phyloP scores from a whole-genome alignment of 2,113 vertebrate genomes.

The Xiphorhynchus elegans region DNA sequence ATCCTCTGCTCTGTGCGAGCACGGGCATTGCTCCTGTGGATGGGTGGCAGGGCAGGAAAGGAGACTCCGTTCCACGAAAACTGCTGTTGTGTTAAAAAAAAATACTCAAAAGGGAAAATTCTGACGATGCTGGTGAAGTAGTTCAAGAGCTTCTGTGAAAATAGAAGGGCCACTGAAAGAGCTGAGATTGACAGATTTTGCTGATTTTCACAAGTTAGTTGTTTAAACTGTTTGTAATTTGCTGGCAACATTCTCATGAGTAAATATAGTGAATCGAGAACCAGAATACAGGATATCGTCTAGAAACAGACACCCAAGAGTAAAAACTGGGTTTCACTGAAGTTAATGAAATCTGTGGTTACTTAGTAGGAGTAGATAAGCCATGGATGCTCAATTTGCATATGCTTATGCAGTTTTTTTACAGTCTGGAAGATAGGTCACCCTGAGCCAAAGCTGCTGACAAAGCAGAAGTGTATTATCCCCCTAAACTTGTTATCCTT shows the following conservation, averaged over 20 bases:
- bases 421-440: background rate
- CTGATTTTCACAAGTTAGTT: background rate
- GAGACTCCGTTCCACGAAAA: accelerated
- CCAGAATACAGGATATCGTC: background rate
- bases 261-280: background rate
- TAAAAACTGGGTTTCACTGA: background rate
- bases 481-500: background rate
- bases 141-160: background rate
- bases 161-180: background rate
- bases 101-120: background rate
- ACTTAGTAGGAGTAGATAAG: background rate
- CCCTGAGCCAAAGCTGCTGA: slow-evolving; percentile 2
- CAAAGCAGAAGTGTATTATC: background rate
- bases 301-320: background rate
- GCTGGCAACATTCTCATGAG: background rate
- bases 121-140: background rate
- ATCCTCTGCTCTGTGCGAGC: background rate
- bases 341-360: background rate
- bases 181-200: background rate
- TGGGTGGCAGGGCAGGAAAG: background rate
- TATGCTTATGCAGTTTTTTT: background rate
- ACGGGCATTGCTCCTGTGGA: accelerated
- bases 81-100: background rate
- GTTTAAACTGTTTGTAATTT: background rate
- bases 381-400: background rate